Evolutionary conservation across 2,888 invertebrate genomes (phyloP), one percentile per base, ranked within the genome.

Genomic region (Cordylochernes scorpioides): DNA sequence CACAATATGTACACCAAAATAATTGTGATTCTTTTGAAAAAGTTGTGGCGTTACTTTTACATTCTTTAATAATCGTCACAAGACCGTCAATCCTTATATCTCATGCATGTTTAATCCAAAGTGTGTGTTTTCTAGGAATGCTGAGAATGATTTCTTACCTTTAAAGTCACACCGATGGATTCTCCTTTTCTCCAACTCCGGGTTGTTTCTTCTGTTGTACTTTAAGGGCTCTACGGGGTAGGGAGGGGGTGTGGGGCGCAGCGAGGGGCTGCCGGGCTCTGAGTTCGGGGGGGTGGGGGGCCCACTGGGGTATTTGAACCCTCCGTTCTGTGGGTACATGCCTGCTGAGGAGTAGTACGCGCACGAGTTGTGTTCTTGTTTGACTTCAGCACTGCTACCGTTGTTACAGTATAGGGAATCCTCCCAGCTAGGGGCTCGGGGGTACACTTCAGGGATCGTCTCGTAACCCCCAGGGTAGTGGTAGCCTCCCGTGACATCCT

Each of bases 141-240:
- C 21, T 21, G 12, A 10, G 12, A 21, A 21, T 25, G 44, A 41
- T 43, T 24, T 29, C 39, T 53, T 45, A 54, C 84, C 88, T 53
- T 77, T 68, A 56, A 78, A 88, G 62, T 84, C 78, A 61, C 91
- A 91, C 57, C 78, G 84, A 53, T 91, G 88, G 46, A 88, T 84
- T 49, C 91, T 60, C 44, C 88, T 61, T 55, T 88, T 88, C 55
- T 91, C 88, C 45, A 91, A 58, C 53, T 91, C 88, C 1, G 88
- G 88, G 58, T 91, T 91, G 57, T 88, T 88, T 50, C 86, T 64
- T 42, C 88, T 62, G 60, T 88, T 88, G 59, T 80, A 86, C 49
- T 73, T 77, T 39, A 52, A 51, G 16, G 53, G 52, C 6, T 12
- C 15, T 16, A n/a, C 63, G 33, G 68, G 70, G 52, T 72, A 72